Evolutionary conservation across 2,113 vertebrate genomes (phyloP), one percentile per base, ranked within the genome.

Genomic region (Cyanistes caeruleus): DNA sequence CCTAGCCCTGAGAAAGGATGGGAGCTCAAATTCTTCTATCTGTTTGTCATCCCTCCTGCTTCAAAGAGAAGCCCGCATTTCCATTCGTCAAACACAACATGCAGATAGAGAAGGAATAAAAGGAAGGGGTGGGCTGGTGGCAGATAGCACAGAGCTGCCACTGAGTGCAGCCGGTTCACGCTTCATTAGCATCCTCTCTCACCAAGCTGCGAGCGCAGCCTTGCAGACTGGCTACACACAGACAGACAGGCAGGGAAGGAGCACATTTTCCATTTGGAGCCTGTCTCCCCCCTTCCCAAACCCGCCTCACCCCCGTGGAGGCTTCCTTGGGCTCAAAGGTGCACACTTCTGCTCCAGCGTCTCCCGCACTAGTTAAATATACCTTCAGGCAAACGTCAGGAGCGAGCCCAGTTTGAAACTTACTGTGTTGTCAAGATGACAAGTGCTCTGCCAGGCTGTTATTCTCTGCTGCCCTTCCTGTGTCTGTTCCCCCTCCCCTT

Each of bases 151-250:
- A 0, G 94, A 97, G 96, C 92, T 33, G 28, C 84, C 93, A 68
- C 96, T n/a, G 84, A 92, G 94, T 70, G 33, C 94, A 95, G 97
- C 91, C 94, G 2, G 93, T 91, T 97, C 95, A 91, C 3, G 70
- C 91, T 97, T 97, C 97, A 95, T 98, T 97, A 96, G 91, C 93
- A 89, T 96, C 93, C 88, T 67, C 78, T 69, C 86, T 94, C 95
- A 48, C 90, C 95, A 77, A 96, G 93, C 94, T 92, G 92, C 44
- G n/a, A 91, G 91, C 65, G 11, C 84, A 95, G 97, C 87, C 92
- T 63, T 60, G 96, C 96, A 95, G 84, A 30, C 95, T 92, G 55
- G 87, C 95, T 84, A 31, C 74, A n/a, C 52, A 44, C 56, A 89
- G 31, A 8, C 56, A 93, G 31, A 8, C 48, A 87, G 67, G 62